These are phyloP conservation scores for Felis catus DNA, from an alignment of 2,113 vertebrate genomes.

Conservation along the genomic window DNA sequence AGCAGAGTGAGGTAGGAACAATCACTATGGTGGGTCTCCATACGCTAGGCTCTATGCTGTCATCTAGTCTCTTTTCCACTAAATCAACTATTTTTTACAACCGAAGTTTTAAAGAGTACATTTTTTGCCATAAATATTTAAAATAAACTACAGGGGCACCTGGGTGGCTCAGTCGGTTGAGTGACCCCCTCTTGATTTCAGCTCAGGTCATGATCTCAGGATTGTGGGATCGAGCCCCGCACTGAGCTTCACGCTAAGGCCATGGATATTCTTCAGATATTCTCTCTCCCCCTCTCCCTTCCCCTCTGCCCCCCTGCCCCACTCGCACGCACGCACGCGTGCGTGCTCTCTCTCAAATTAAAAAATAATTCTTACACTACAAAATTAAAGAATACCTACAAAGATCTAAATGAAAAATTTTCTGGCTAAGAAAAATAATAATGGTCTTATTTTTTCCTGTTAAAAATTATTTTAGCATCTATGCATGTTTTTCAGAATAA, in stretches of 20 bases:
- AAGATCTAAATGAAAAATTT: background rate
- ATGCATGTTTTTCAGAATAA: background rate
- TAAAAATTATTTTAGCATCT: background rate
- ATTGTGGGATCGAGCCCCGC: too few relatives aligned
- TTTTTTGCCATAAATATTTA: background rate
- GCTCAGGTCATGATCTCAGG: too few relatives aligned
- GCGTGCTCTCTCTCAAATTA: too few relatives aligned
- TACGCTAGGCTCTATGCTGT: background rate
- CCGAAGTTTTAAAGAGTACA: background rate
- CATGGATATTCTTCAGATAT: too few relatives aligned
- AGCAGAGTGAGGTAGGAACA: background rate
- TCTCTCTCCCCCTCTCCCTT: too few relatives aligned
- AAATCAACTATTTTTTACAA: background rate
- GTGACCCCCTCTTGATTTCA: too few relatives aligned
- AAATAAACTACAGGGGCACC: background rate
- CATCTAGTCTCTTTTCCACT: background rate
- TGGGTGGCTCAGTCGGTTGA: too few relatives aligned
- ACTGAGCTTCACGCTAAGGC: too few relatives aligned
- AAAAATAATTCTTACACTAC: background rate
- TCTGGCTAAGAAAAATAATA: background rate
- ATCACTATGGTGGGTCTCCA: background rate
- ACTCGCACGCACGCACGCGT: too few relatives aligned
- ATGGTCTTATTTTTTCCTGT: background rate
- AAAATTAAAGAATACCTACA: background rate
- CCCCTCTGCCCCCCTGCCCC: too few relatives aligned